Base-by-base conservation (phyloP, 2,888 invertebrate genomes). In the Zhuqinia jingwanae region DNA sequence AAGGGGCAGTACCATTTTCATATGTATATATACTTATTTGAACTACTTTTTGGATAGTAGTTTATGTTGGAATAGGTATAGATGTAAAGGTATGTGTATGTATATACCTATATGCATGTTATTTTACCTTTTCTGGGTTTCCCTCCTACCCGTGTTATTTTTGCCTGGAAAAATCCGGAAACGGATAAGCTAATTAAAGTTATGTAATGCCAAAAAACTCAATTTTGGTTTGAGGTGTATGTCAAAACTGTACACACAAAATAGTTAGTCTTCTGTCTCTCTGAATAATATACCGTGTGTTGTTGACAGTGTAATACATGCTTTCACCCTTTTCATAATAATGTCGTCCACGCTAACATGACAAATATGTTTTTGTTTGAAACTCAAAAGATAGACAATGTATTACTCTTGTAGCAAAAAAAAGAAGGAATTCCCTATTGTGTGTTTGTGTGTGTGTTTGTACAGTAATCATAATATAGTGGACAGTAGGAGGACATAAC, bases 171-270 rank as follows among this genome's bases (percentile, higher is more conserved):
- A 73, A 53, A 53, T 73, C 73, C 50, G 73, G 73, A 73, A 50
- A 50, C 17, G 50, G 73, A 50, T 50, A 50, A 53, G 73, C 73
- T 73, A 73, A 73, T 73, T 73, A 50, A 73, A 27, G 73, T 50
- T 70, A 45, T 70, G 73, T 73, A 50, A 25, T 56, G 42, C n/a
- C 36, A 76, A 58, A 56, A 36, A 36, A 3, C 36, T 36, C 5
- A 8, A 36, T 8, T 36, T 36, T 22, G 56, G 73, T 15, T n/a
- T 2, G 17, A 2, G 17, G 45, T 65, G 42, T 45, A 42, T 25
- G 13, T 68, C 56, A 56, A 17, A 56, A 56, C 17, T 56, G 45
- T 13, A 68, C 27, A 30, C 27, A 0, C 20, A 22, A 10, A 45
- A 68, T 25, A n/a, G n/a, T n/a, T n/a, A n/a, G n/a, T n/a, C n/a